phyloP scores from a whole-genome alignment of 2,797 vertebrate species.

The Sebastolobus alascanus region DNA sequence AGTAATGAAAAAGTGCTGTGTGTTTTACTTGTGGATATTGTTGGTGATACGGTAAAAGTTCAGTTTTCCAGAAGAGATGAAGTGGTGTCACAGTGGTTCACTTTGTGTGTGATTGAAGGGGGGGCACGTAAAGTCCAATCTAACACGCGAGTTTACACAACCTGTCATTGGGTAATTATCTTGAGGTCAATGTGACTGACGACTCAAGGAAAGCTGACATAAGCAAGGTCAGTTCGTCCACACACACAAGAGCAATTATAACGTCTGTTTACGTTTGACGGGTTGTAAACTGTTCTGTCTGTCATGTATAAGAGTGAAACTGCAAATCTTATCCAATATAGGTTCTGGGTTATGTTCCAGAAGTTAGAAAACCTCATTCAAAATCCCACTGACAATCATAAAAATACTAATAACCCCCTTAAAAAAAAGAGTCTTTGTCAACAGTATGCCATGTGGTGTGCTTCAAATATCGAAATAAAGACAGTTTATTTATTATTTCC shows the following conservation, averaged over 20 bases:
- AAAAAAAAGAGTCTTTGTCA: too few species aligned
- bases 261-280: slow-evolving; percentile 21
- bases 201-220: slow-evolving; percentile 39
- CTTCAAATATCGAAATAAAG: too few species aligned
- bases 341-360: not conserved
- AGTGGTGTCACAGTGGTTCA: slow-evolving; percentile 74
- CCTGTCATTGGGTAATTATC: slow-evolving; percentile 80
- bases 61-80: slow-evolving; percentile 34
- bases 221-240: slow-evolving; percentile 43
- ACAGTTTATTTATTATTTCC: too few species aligned
- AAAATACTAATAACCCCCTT: not conserved
- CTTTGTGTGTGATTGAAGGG: slow-evolving; percentile 1
- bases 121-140: slow-evolving; percentile 48
- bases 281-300: slow-evolving; percentile 27
- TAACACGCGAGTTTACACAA: slow-evolving; percentile 81
- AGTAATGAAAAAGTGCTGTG: not conserved
- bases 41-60: slow-evolving; percentile 43
- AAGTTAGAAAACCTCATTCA: not conserved
- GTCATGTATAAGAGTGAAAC: slow-evolving; percentile 1
- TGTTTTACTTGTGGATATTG: slow-evolving; percentile 41
- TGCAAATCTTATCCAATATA: not conserved
- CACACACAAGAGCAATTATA: slow-evolving; percentile 63
- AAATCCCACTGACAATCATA: not conserved
- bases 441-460: too few species aligned
- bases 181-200: slow-evolving; percentile 44